These are phyloP conservation scores for Anorthoa munda DNA, from an alignment of 2,888 invertebrate genomes.

Conservation along the genomic window DNA sequence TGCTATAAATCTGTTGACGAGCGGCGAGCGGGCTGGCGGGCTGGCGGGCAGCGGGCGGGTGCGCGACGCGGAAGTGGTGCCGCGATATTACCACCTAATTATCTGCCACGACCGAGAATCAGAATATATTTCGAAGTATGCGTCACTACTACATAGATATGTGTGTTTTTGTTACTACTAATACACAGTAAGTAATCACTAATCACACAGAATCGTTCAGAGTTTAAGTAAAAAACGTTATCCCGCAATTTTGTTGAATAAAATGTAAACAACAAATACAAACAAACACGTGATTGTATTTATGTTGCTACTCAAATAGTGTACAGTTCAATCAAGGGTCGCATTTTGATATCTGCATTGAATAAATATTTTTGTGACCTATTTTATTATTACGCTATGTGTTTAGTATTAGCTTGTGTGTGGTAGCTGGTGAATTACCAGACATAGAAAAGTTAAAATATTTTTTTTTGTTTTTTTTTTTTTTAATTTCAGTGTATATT, in stretches of 20 bases:
- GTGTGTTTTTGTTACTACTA: slow-evolving; percentile 55
- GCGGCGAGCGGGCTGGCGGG: slow-evolving; percentile 61
- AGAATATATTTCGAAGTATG: slow-evolving; percentile 74
- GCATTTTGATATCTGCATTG: background rate
- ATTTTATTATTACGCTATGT: background rate
- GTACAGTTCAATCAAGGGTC: background rate
- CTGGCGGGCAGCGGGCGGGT: no score
- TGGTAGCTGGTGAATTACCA: background rate
- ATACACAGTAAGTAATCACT: slow-evolving; percentile 43
- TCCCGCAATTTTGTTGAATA: slow-evolving; percentile 18
- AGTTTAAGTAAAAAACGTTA: slow-evolving; percentile 7
- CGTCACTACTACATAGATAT: slow-evolving; percentile 70
- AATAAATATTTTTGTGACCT: background rate
- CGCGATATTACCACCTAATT: slow-evolving; percentile 80
- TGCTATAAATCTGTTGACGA: slow-evolving; percentile 88
- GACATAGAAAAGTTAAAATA: background rate
- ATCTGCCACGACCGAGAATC: slow-evolving; percentile 75
- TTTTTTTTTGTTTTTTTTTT: no score
- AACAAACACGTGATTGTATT: background rate
- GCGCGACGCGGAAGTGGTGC: slow-evolving; percentile 80
- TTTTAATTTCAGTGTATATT: background rate
- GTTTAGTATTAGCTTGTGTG: background rate
- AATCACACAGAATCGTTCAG: slow-evolving; percentile 27
- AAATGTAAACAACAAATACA: slow-evolving; percentile 2
- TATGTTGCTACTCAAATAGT: background rate